Evolutionary conservation across 2,888 invertebrate species (phyloP), one percentile per base, ranked within the genome.

Genomic region (Junonia oenone): DNA sequence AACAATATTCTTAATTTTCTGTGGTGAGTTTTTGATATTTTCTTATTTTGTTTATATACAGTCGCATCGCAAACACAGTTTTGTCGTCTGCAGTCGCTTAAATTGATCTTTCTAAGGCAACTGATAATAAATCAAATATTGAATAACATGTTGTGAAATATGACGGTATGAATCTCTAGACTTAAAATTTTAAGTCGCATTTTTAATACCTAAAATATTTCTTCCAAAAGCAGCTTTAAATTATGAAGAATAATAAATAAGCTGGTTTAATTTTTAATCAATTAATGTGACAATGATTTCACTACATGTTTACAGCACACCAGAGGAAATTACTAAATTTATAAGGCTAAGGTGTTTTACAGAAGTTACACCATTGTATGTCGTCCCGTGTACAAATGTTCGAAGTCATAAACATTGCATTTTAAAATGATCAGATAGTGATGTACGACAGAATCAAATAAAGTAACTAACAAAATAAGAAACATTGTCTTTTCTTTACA

Each of bases 381-480:
- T 62, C 63, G 64, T 79, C 77, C 75, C 75, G 75, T 86, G 88
- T 88, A 88, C 86, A 88, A 88, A 85, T 78, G 75, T 81, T 76
- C 74, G 73, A 81, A 81, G 81, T 85, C 82, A 82, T 85, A 80
- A 76, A 74, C 68, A 76, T 72, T 84, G 85, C 88, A 88, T 88
- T 87, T 86, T 78, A 75, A 83, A 58, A 78, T 81, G 79, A 76
- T 81, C 74, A 77, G 72, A 79, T 77, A 78, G 75, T 76, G 73
- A 74, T 85, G 79, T 86, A 83, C 81, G 77, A 78, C 80, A 81
- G 82, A 83, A 83, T 78, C 75, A 75, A 86, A 84, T 85, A 84
- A 87, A 88, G 74, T 81, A 81, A 78, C 74, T 80, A 81, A 81
- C 75, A 71, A 72, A 67, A 68, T 60, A 55, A 31, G 43, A 57